These are phyloP conservation scores for Prionailurus bengalensis DNA, from an alignment of 2,113 vertebrate species.

Conservation along the genomic window DNA sequence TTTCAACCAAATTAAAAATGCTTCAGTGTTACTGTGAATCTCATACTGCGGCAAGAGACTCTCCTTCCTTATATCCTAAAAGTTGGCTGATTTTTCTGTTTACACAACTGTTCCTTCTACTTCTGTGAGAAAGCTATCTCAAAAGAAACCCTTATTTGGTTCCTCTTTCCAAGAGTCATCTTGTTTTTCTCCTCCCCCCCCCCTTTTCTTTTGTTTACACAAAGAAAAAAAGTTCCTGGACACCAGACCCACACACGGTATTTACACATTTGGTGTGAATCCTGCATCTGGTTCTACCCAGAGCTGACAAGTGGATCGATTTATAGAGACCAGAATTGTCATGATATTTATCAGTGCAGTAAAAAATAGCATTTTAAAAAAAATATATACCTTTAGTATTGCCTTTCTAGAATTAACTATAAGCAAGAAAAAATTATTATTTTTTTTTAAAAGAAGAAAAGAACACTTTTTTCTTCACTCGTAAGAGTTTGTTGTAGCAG, in stretches of 20 bases:
- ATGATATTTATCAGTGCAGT: conserved; percentile 89
- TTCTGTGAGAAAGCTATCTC: conserved; percentile 77
- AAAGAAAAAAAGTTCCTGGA: conserved; percentile 75
- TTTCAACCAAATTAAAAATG: conserved; percentile 70
- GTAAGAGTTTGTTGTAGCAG: conserved; percentile 86
- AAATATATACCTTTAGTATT: conserved; percentile 92
- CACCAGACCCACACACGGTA: conserved; percentile 84
- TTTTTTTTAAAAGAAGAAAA: conserved; percentile 83
- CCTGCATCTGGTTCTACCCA: conserved; percentile 82
- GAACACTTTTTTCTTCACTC: conserved; percentile 80
- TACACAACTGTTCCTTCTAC: conserved; percentile 52
- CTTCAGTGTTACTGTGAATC: not conserved
- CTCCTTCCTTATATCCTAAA: conserved; percentile 73
- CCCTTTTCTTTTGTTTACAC: conserved; percentile 40
- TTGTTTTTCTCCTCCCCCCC: not conserved
- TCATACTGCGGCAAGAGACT: conserved; percentile 74
- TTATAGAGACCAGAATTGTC: conserved; percentile 85
- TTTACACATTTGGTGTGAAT: conserved; percentile 87
- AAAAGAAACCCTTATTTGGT: conserved; percentile 77
- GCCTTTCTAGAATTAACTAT: conserved; percentile 90
- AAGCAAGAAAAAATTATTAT: conserved; percentile 85
- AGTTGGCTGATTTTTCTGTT: conserved; percentile 75
- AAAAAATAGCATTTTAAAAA: conserved; percentile 90
- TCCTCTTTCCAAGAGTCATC: conserved; percentile 57
- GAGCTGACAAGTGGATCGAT: conserved; percentile 77